phyloP scores from a whole-genome alignment of 2,797 vertebrate genomes.

The Anniella stebbinsi region DNA sequence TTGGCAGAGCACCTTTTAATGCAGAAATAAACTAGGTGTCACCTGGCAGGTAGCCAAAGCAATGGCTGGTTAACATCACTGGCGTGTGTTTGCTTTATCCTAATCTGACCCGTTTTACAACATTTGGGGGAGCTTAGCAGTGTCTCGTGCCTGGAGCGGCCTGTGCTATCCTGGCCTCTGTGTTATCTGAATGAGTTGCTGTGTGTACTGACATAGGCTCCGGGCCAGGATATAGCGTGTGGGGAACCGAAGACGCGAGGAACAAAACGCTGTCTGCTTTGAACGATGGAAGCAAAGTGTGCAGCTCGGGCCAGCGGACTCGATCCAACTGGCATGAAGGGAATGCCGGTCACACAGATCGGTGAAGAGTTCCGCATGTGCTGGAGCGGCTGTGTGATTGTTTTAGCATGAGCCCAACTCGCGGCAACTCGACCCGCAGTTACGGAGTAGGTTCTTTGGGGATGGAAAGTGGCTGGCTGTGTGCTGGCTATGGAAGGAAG shows the following conservation, averaged over 20 bases:
- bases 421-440: background rate
- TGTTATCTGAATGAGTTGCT: constrained; percentile 34
- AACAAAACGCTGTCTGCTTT: constrained; percentile 23
- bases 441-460: background rate
- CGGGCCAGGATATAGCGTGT: constrained; percentile 19
- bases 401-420: constrained; percentile 1
- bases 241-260: constrained; percentile 10
- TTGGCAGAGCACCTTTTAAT: background rate
- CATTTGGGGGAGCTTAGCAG: constrained; percentile 13
- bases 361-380: constrained; percentile 13
- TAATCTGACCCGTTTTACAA: constrained; percentile 44
- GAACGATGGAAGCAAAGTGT: background rate
- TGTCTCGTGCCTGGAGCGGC: constrained; percentile 27
- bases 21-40: constrained; percentile 38
- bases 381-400: background rate
- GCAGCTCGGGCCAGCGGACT: constrained; percentile 12
- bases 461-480: no score
- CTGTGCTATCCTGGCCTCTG: constrained; percentile 8
- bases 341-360: constrained; percentile 21
- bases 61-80: constrained; percentile 36
- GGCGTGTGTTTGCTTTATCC: constrained; percentile 34
- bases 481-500: background rate
- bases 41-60: constrained; percentile 28
- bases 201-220: constrained; percentile 23
- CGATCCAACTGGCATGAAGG: constrained; percentile 31